Evolutionary conservation across 2,113 vertebrate species (phyloP).

Genomic region (Oncorhynchus mykiss): DNA sequence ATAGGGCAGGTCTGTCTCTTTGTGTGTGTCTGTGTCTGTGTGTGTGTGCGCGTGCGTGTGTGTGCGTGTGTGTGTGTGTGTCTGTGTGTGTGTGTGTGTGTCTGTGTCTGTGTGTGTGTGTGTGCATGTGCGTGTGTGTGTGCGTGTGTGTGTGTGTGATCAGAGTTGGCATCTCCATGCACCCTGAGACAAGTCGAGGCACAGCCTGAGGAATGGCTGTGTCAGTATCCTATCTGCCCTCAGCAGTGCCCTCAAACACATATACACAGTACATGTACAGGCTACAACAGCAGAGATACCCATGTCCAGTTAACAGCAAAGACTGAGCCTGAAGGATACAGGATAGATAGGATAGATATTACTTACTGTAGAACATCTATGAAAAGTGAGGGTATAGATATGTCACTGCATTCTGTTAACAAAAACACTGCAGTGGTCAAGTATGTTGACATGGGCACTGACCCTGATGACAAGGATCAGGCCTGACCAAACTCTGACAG

Average conservation of each 20-base stretch:
- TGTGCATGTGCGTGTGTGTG: not conserved
- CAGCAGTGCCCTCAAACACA: slow-evolving; percentile 7
- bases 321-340: too few relatives aligned
- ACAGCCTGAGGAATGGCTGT: slow-evolving; percentile 14
- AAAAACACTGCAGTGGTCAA: too few relatives aligned
- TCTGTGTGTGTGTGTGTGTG: slow-evolving; percentile 9
- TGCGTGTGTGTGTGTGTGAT: slow-evolving; percentile 9
- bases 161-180: slow-evolving; percentile 22
- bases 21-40: not conserved
- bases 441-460: too few relatives aligned
- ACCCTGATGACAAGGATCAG: too few relatives aligned
- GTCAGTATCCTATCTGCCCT: slow-evolving; percentile 17
- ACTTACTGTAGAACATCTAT: too few relatives aligned
- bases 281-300: too few relatives aligned
- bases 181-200: slow-evolving; percentile 36
- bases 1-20: slow-evolving; percentile 11
- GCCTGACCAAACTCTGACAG: too few relatives aligned
- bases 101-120: too few relatives aligned
- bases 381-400: too few relatives aligned
- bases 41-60: not conserved
- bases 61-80: not conserved
- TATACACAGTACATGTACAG: not conserved
- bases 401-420: too few relatives aligned
- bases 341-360: too few relatives aligned
- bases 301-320: too few relatives aligned